Percentiles rank a stretch among this genome's conserved stretches.
phyloP scores from a whole-genome alignment of 2,888 invertebrate genomes.

The Agonum fuliginosum region DNA sequence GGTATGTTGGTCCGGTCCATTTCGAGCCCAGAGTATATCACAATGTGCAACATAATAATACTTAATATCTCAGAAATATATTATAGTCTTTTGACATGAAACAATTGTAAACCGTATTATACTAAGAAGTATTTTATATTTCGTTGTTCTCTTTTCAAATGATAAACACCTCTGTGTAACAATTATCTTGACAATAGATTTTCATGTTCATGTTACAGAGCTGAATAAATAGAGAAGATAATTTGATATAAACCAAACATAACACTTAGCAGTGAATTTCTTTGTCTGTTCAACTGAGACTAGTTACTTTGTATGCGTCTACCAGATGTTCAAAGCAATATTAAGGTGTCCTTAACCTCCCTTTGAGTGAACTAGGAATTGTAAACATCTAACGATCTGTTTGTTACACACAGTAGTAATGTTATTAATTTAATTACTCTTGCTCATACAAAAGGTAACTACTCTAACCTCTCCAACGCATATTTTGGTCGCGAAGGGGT shows the following conservation, averaged over 20 bases:
- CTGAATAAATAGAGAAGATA: constrained; percentile 4
- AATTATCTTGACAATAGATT: constrained; percentile 5
- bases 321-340: constrained; percentile 39
- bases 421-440: constrained; percentile 38
- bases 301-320: constrained; percentile 30
- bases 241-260: constrained; percentile 7
- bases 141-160: too few species aligned
- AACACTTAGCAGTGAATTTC: constrained; percentile 1
- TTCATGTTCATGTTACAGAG: not conserved
- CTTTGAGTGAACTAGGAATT: constrained; percentile 35
- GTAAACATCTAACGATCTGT: constrained; percentile 40
- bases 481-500: not conserved
- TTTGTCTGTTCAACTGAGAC: constrained; percentile 1
- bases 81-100: too few species aligned
- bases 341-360: constrained; percentile 32
- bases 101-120: too few species aligned
- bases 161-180: not conserved
- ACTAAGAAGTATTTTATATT: too few species aligned
- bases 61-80: too few species aligned
- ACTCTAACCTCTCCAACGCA: not conserved
- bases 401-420: constrained; percentile 27
- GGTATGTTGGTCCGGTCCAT: too few species aligned
- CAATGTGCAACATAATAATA: too few species aligned
- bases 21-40: too few species aligned
- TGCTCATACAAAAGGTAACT: not conserved